Base-by-base conservation (phyloP, 2,113 vertebrate species). In the Ceyx melanurus region DNA sequence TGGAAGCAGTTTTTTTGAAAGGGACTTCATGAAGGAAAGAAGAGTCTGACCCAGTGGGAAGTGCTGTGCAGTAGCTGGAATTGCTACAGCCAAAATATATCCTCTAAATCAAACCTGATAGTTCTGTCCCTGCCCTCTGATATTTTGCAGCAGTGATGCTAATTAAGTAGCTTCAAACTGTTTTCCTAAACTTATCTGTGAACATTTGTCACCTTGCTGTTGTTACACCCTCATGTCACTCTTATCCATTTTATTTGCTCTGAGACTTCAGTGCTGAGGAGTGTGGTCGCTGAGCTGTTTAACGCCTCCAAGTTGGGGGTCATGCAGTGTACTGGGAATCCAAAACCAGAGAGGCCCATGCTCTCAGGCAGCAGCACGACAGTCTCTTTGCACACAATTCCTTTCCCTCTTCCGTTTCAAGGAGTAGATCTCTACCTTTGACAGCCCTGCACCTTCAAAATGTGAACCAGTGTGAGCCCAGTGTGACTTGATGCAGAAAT, bases 391-490 rank as follows among this genome's bases (percentile, higher is more conserved):
- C 82, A 60, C 16, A 14, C 4, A 28, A 28, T 25, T 50, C 43
- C 28, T 64, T 28, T 10, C 13, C 14, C 31, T 77, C 33, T 60
- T 48, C n/a, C 28, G 6, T 6, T 28, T 17, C 5, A 66, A 58
- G 72, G 37, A 62, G 23, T 4, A 4, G 31, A 25, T 13, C 26
- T 37, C 54, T 1, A 13, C 26, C 37, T 82, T 54, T 72, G 22
- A 18, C 20, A 54, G 33, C 54, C 1, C 0, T 3, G 22, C 37
- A 18, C 16, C 29, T 72, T 35, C 35, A 15, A 14, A 19, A 7
- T 2, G 8, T 0, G 14, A 14, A 14, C 15, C 1, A 37, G 37
- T 37, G 37, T 37, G 45, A 57, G 23, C 15, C 21, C 3, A 5
- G 8, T 1, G 29, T 14, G 37, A 46, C 7, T 20, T 2, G 70